Conservation (phyloP, 2,797 vertebrate genomes). For the Macropodus opercularis region DNA sequence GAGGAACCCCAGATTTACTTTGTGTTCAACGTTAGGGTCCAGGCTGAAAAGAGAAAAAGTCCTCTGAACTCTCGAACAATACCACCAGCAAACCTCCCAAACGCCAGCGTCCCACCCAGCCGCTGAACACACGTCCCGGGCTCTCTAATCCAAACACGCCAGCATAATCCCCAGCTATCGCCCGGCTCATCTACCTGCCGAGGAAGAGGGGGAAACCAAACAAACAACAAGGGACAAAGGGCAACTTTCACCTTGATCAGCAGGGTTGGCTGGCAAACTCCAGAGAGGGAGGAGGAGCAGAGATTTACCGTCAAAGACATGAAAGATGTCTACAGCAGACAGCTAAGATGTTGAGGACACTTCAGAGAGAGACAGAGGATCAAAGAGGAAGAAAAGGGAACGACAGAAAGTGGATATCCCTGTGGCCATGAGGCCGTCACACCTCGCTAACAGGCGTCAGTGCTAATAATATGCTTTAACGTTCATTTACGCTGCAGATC, state of each 20-base stretch:
- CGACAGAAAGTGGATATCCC: conserved; percentile 15
- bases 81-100: conserved; percentile 34
- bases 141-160: conserved; percentile 77
- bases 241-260: conserved; percentile 79
- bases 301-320: conserved; percentile 73
- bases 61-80: conserved; percentile 69
- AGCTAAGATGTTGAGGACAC: conserved; percentile 56
- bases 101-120: conserved; percentile 24
- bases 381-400: conserved; percentile 50
- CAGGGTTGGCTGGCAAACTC: conserved; percentile 56
- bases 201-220: conserved; percentile 76
- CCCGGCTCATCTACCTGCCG: conserved; percentile 64
- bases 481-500: too few relatives aligned
- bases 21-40: conserved; percentile 52
- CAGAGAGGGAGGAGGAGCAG: conserved; percentile 51
- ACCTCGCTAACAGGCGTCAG: too few relatives aligned
- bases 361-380: conserved; percentile 61
- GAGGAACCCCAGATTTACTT: conserved; percentile 54
- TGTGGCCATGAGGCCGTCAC: conserved; percentile 7
- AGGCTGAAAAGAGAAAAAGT: conserved; percentile 21
- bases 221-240: conserved; percentile 76
- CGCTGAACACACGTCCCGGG: conserved; percentile 54
- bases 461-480: too few relatives aligned
- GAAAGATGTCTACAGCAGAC: conserved; percentile 65
- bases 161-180: conserved; percentile 76